Percentiles rank a stretch among this genome's conserved stretches.
These are phyloP conservation scores for Myodes glareolus DNA, from an alignment of 2,113 vertebrate genomes.

Conservation along the genomic window DNA sequence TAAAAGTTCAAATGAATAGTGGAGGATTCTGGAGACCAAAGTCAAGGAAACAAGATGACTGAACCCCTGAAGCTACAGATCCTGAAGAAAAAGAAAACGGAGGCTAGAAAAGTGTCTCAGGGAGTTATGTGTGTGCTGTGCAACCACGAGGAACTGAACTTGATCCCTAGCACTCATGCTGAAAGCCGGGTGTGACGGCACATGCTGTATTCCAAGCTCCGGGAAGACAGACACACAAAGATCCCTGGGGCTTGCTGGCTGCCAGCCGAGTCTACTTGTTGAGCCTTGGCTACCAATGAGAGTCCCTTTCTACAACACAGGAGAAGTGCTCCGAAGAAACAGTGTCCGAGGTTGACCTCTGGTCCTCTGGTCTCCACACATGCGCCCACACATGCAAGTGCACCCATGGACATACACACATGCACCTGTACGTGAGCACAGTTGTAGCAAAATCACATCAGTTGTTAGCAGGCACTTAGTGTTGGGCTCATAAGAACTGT, in stretches of 20 bases:
- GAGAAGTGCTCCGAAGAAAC: not conserved
- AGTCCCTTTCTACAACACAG: not conserved
- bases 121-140: not conserved
- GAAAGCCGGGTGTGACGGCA: not conserved
- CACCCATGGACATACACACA: not conserved
- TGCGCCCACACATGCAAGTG: not conserved
- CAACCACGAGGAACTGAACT: not conserved
- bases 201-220: not conserved
- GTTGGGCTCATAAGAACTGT: not conserved
- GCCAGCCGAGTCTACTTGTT: not conserved
- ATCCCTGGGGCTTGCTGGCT: not conserved
- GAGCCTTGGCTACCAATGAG: not conserved
- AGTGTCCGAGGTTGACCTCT: not conserved
- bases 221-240: not conserved
- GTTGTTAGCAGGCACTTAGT: not conserved
- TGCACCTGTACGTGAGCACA: not conserved
- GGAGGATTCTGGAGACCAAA: not conserved
- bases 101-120: not conserved
- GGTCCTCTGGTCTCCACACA: not conserved
- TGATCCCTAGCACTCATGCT: not conserved
- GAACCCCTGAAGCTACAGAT: not conserved
- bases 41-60: slow-evolving; percentile 30
- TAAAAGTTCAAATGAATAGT: not conserved
- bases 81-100: not conserved
- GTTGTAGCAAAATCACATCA: not conserved